Percentiles rank a stretch among this genome's conserved stretches.
These are phyloP conservation scores for Balaeniceps rex DNA, from an alignment of 2,113 vertebrate species.

Conservation along the genomic window DNA sequence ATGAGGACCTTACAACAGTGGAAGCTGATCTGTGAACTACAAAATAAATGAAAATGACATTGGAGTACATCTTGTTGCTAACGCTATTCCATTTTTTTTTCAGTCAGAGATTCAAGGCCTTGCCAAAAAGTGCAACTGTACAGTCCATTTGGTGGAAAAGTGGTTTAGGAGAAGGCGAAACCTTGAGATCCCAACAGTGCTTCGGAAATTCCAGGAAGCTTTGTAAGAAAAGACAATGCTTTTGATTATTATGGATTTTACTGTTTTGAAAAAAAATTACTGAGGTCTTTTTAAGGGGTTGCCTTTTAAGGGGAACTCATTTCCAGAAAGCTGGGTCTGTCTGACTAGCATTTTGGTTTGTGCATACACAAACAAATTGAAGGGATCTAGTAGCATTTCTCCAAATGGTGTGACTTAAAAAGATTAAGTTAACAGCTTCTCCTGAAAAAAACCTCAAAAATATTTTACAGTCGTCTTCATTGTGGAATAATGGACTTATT, in stretches of 20 bases:
- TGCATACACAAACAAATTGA: not conserved
- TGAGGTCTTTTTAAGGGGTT: not conserved
- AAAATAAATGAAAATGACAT: not conserved
- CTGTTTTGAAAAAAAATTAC: not conserved
- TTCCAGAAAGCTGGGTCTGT: not conserved
- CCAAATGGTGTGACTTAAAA: not conserved
- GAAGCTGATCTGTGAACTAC: not conserved
- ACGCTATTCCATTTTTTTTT: not conserved
- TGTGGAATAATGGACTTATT: not conserved
- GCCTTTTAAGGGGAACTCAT: not conserved
- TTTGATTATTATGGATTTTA: not conserved
- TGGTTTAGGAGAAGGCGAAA: constrained; percentile 89
- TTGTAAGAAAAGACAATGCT: constrained; percentile 75
- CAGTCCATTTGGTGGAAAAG: constrained; percentile 81
- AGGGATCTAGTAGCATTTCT: not conserved
- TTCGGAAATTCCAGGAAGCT: constrained; percentile 92
- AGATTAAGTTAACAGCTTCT: not conserved
- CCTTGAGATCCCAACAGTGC: constrained; percentile 82
- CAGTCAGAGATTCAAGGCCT: constrained; percentile 86
- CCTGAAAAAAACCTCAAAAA: not conserved
- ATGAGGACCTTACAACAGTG: not conserved
- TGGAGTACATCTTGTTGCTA: not conserved
- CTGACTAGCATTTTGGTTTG: not conserved
- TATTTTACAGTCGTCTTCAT: not conserved
- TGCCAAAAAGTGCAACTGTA: constrained; percentile 88